These are phyloP conservation scores for Odontesthes bonariensis DNA, from an alignment of 2,113 vertebrate genomes.

Conservation along the genomic window DNA sequence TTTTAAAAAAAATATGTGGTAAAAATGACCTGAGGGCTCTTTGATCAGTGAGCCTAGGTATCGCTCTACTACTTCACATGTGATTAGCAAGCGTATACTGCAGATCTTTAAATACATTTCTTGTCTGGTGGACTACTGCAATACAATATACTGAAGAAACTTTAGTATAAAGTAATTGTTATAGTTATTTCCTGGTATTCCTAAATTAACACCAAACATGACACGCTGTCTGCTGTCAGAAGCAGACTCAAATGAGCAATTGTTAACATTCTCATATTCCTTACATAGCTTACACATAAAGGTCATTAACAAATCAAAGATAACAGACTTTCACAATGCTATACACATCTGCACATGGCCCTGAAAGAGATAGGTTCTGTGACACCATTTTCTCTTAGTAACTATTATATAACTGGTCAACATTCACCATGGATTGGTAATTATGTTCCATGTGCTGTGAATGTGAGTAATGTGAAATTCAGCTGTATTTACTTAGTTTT, in stretches of 20 bases:
- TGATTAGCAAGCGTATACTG: not conserved
- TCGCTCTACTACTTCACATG: slow-evolving; percentile 39
- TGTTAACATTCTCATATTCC: slow-evolving; percentile 56
- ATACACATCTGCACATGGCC: slow-evolving; percentile 13
- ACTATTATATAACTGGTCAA: slow-evolving; percentile 28
- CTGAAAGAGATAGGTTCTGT: slow-evolving; percentile 17
- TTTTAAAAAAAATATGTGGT: slow-evolving; percentile 38
- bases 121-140: not conserved
- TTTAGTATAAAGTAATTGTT: slow-evolving; percentile 13
- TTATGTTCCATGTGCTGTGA: slow-evolving; percentile 25
- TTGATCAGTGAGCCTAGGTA: slow-evolving; percentile 50
- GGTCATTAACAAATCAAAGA: slow-evolving; percentile 58
- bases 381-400: slow-evolving; percentile 35
- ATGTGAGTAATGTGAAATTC: not conserved
- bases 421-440: slow-evolving; percentile 9
- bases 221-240: slow-evolving; percentile 53
- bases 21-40: slow-evolving; percentile 49
- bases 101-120: slow-evolving; percentile 47
- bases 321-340: slow-evolving; percentile 27
- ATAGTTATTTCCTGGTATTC: slow-evolving; percentile 53
- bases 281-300: slow-evolving; percentile 57
- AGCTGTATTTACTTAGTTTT: too few relatives aligned
- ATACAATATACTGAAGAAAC: not conserved
- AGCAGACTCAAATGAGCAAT: slow-evolving; percentile 55
- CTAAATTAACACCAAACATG: slow-evolving; percentile 58